Percentiles rank a stretch among this genome's conserved stretches.
phyloP scores from a whole-genome alignment of 2,888 invertebrate genomes.

The Ochropleura plecta region DNA sequence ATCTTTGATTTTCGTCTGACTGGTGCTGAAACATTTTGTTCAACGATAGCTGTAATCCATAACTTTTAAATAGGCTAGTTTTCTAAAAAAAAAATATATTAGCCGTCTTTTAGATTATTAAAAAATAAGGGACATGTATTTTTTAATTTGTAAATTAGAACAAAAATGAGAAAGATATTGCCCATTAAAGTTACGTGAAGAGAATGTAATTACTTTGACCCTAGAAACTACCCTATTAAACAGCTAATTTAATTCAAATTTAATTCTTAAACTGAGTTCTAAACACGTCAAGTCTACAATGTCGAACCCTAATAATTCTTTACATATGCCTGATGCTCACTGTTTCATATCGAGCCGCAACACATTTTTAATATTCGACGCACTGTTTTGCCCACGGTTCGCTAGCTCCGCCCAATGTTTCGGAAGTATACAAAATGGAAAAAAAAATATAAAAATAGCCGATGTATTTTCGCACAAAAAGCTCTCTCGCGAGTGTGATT shows the following conservation, averaged over 20 bases:
- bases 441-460: conserved; percentile 70
- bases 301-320: conserved; percentile 5
- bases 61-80: no score
- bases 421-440: conserved; percentile 70
- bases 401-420: conserved; percentile 70
- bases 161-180: no score
- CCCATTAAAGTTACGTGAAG: no score
- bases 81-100: no score
- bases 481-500: conserved; percentile 71
- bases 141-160: no score
- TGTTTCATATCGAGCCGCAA: conserved; percentile 65
- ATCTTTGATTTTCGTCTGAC: neutral
- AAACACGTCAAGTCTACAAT: conserved; percentile 5
- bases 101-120: no score
- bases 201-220: no score
- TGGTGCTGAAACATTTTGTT: neutral
- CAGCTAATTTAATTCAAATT: neutral
- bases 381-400: conserved; percentile 77
- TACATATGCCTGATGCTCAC: conserved; percentile 38
- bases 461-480: conserved; percentile 75
- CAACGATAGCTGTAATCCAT: neutral
- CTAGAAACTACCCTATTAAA: no score
- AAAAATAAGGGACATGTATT: no score
- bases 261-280: neutral
- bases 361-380: conserved; percentile 82